Conservation (phyloP, 1,140 invertebrate genomes). For the Nixonia krombeini region DNA sequence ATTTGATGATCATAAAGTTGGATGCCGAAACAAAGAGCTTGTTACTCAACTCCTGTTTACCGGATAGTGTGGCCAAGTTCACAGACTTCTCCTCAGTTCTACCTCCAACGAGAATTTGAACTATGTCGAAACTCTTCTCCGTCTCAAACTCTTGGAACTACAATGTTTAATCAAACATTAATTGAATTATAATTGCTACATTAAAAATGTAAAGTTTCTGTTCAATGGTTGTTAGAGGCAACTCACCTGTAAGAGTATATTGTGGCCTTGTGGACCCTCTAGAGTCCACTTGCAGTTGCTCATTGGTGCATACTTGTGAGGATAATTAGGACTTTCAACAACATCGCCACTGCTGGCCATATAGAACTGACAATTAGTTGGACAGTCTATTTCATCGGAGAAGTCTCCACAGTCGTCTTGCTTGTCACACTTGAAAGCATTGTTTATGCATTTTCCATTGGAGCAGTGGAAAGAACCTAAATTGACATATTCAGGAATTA, state of each 20-base stretch:
- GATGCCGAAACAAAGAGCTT: conserved; percentile 93
- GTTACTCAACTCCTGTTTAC: conserved; percentile 85
- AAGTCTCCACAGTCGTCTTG: conserved; percentile 94
- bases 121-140: conserved; percentile 95
- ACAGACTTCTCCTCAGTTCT: conserved; percentile 94
- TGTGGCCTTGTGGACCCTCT: conserved; percentile 95
- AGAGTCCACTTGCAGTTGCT: conserved; percentile 97
- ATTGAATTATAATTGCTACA: too few relatives aligned
- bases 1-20: conserved; percentile 98
- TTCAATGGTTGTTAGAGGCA: too few relatives aligned
- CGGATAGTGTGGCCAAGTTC: conserved; percentile 91
- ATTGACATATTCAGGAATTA: conserved; percentile 12
- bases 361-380: conserved; percentile 89
- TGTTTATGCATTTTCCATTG: conserved; percentile 92
- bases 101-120: conserved; percentile 95
- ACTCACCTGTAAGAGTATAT: conserved; percentile 85
- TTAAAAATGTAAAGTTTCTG: too few relatives aligned
- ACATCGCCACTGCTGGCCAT: conserved; percentile 95
- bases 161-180: too few relatives aligned
- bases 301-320: conserved; percentile 90
- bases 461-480: conserved; percentile 91
- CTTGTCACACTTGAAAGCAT: conserved; percentile 91
- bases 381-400: conserved; percentile 93
- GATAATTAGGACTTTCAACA: conserved; percentile 94
- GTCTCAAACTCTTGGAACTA: conserved; percentile 98